A percentile compares a stretch with the other conserved stretches of the same genome.
Conservation (phyloP, 2,797 vertebrate species). For the Orestias chungarensis region DNA sequence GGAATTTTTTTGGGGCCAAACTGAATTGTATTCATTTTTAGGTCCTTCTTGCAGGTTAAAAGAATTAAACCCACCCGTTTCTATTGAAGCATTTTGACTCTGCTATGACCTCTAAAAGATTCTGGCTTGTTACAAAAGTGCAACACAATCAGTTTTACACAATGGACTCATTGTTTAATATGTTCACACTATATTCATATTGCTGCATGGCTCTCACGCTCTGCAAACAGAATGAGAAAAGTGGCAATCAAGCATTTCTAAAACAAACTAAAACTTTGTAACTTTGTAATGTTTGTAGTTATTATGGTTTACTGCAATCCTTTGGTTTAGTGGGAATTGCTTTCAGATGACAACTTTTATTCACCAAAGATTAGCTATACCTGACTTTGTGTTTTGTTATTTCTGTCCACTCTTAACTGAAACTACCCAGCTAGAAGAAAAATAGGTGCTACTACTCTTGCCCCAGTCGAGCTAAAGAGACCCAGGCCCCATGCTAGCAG, state of each 20-base stretch:
- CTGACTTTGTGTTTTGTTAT: background rate
- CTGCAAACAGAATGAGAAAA: background rate
- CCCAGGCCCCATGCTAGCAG: slow-evolving; percentile 17
- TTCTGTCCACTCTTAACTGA: slow-evolving; percentile 1
- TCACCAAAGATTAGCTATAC: background rate
- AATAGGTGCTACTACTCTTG: slow-evolving; percentile 5
- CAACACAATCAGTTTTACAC: background rate
- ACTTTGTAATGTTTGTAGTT: slow-evolving; percentile 9
- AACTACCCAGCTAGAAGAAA: slow-evolving; percentile 14
- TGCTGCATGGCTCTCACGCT: background rate
- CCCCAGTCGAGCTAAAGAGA: slow-evolving; percentile 7
- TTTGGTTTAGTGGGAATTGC: background rate
- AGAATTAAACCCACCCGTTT: background rate
- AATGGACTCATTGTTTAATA: background rate
- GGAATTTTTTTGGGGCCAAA: background rate
- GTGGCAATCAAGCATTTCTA: slow-evolving; percentile 13
- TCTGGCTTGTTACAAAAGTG: background rate
- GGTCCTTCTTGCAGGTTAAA: background rate
- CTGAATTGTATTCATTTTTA: background rate
- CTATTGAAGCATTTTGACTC: background rate
- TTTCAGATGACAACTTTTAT: background rate
- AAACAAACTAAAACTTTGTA: slow-evolving; percentile 1
- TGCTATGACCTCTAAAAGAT: background rate
- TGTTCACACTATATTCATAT: slow-evolving; percentile 1
- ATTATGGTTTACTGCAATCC: background rate